These are phyloP conservation scores for Corvus cornix DNA, from an alignment of 2,113 vertebrate genomes.

Conservation along the genomic window DNA sequence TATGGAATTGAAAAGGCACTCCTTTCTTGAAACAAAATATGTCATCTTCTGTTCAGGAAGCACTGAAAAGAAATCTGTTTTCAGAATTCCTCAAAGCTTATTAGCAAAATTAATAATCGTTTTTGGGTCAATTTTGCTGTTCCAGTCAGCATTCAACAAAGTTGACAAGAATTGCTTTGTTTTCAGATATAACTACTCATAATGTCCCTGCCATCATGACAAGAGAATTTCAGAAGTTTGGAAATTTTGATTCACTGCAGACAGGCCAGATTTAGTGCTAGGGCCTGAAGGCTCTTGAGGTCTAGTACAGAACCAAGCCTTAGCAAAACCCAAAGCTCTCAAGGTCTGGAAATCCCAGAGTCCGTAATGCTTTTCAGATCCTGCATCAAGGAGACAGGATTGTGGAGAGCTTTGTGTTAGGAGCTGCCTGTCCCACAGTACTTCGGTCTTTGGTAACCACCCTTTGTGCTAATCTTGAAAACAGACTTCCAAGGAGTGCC, in stretches of 20 bases:
- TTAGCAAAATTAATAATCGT: not conserved
- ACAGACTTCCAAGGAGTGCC: not conserved
- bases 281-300: not conserved
- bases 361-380: not conserved
- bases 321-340: not conserved
- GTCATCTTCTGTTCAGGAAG: not conserved
- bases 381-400: not conserved
- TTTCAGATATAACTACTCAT: not conserved
- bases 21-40: not conserved
- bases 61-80: not conserved
- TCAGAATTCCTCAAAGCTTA: not conserved
- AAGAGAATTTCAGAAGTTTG: not conserved
- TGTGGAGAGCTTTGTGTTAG: not conserved
- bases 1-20: not conserved
- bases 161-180: not conserved
- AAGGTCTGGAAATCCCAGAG: not conserved
- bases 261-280: not conserved
- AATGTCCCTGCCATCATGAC: not conserved
- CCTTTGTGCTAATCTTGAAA: not conserved
- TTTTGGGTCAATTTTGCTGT: not conserved
- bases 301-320: not conserved
- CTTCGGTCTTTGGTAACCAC: not conserved
- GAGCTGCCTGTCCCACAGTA: not conserved
- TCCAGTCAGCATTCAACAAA: accelerated
- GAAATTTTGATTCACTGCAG: not conserved